Base-by-base conservation (phyloP, 2,888 invertebrate genomes). In the Chalcis sispes region DNA sequence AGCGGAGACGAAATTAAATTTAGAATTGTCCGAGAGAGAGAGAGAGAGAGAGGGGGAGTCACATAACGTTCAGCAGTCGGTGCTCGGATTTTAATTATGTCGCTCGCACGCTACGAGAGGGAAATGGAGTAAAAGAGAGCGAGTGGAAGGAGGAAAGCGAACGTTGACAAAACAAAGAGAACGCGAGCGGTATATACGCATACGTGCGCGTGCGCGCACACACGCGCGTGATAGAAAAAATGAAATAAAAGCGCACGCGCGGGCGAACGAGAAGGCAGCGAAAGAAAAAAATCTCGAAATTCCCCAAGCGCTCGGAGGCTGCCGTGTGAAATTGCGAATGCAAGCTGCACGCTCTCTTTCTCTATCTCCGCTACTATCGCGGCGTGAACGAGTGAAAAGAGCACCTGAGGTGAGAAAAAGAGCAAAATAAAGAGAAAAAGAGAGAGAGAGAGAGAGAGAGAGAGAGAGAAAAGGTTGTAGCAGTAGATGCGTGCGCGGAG, bases 71-170 rank as follows among this genome's bases (percentile, higher is more conserved):
- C 42, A 25, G 20, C 62, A 61, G 1, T 5, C 8, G n/a, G 13
- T n/a, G 36, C 20, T 36, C 48, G 52, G 48, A 70, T 71, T 70
- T 75, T 75, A 70, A 75, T 75, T 75, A 65, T 59, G 62, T 71
- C 50, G 52, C 52, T 27, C 36, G n/a, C 40, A 8, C 15, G n/a
- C 15, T 27, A 20, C 50, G 40, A 46, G 40, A n/a, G 7, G n/a
- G 1, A 23, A 29, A 54, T 29, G 29, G 29, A 54, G 8, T 15
- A 54, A 27, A 54, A 40, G 48, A 40, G 15, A 1, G 18, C 3
- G 1, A 27, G 58, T 3, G 36, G 8, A 48, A 58, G n/a, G n/a
- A 52, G 15, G 13, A n/a, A 40, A 18, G 15, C 15, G 32, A 50
- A 20, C 42, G 29, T 27, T n/a, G 23, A 10, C 4, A 13, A 40